Evolutionary conservation across 2,888 invertebrate genomes (phyloP).

Genomic region (Epinotia demarniana): DNA sequence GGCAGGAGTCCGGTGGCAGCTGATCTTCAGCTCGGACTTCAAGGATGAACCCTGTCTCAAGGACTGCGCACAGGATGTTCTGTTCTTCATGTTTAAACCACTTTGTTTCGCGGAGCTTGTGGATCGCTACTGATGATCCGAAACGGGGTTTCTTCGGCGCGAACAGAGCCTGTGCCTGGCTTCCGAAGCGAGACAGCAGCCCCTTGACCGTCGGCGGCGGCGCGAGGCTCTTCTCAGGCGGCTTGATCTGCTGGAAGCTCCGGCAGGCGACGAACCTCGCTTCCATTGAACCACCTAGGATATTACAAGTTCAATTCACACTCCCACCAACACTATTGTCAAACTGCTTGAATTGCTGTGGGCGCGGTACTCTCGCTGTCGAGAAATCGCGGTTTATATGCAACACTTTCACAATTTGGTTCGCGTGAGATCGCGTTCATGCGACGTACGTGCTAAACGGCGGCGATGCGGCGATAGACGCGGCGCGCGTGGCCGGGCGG

Average conservation of each 20-base stretch:
- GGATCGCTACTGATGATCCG: slow-evolving; percentile 88
- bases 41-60: slow-evolving; percentile 89
- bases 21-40: slow-evolving; percentile 85
- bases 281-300: slow-evolving; percentile 82
- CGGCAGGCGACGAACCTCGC: slow-evolving; percentile 84
- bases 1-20: slow-evolving; percentile 73
- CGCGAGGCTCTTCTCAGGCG: slow-evolving; percentile 82
- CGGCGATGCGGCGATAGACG: slow-evolving; percentile 73
- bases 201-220: slow-evolving; percentile 81
- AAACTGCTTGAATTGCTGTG: slow-evolving; percentile 53
- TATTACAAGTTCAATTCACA: slow-evolving; percentile 65
- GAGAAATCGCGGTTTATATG: slow-evolving; percentile 72
- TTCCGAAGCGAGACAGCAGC: slow-evolving; percentile 82
- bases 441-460: slow-evolving; percentile 67
- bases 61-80: slow-evolving; percentile 88
- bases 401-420: slow-evolving; percentile 81
- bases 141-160: slow-evolving; percentile 83
- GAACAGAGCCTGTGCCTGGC: slow-evolving; percentile 82
- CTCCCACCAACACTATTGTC: slow-evolving; percentile 63
- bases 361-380: slow-evolving; percentile 74
- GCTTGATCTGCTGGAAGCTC: slow-evolving; percentile 83
- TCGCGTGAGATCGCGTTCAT: slow-evolving; percentile 71
- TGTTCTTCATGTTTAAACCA: slow-evolving; percentile 90
- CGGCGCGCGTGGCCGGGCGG: slow-evolving; percentile 76
- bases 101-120: slow-evolving; percentile 89